phyloP scores from a whole-genome alignment of 2,113 vertebrate genomes.

The Gavia stellata region DNA sequence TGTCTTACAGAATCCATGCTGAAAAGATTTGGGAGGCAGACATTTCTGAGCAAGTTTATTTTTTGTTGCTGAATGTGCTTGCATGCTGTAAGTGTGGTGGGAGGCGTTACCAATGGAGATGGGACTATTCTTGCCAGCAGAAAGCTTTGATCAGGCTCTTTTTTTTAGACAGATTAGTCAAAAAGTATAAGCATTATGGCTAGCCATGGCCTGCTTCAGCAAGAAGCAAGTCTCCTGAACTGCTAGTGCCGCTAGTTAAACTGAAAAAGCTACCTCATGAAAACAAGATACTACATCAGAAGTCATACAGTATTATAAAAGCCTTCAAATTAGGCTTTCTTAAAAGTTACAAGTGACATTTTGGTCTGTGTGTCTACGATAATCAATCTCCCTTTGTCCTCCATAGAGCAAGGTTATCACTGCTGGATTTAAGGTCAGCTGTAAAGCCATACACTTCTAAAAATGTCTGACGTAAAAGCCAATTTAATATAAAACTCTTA shows the following conservation, averaged over 20 bases:
- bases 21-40: background rate
- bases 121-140: background rate
- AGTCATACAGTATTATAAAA: background rate
- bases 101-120: background rate
- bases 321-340: background rate
- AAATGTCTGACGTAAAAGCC: background rate
- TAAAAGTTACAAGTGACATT: background rate
- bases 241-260: background rate
- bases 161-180: background rate
- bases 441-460: background rate
- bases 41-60: background rate
- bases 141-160: background rate
- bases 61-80: background rate
- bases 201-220: background rate
- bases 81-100: background rate
- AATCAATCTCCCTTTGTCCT: background rate
- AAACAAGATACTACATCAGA: background rate
- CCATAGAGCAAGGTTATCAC: background rate
- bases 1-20: background rate
- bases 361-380: background rate
- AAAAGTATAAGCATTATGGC: background rate
- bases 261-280: background rate
- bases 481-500: background rate
- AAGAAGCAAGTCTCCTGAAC: background rate
- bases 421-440: background rate